Evolutionary conservation across 2,113 vertebrate genomes (phyloP).

Genomic region (Amia ocellicauda): DNA sequence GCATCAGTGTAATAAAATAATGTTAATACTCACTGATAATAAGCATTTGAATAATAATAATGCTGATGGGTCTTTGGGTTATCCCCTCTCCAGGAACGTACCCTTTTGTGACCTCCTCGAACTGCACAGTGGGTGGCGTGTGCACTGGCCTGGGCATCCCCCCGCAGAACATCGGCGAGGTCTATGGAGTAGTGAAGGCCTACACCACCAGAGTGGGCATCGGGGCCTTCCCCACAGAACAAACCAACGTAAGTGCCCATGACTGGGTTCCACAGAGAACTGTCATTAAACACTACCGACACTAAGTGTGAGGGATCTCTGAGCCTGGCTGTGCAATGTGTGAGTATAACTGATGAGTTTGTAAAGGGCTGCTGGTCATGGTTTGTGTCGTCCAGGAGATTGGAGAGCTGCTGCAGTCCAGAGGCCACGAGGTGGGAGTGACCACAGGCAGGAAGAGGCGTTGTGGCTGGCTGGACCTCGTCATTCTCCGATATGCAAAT

Average conservation of each 20-base stretch:
- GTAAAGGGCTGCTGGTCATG: not conserved
- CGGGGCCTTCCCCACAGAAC: constrained; percentile 93
- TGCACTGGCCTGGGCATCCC: constrained; percentile 93
- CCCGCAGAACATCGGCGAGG: constrained; percentile 85
- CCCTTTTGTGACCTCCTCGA: constrained; percentile 96
- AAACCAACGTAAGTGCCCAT: constrained; percentile 81
- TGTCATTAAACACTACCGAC: no score
- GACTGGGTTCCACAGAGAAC: no score
- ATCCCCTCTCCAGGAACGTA: constrained; percentile 78
- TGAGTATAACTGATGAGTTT: no score
- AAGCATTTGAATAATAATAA: no score
- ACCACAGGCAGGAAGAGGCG: constrained; percentile 94
- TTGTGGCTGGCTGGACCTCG: constrained; percentile 94
- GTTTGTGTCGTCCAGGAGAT: constrained; percentile 61
- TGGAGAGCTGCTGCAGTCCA: constrained; percentile 87
- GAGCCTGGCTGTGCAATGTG: no score
- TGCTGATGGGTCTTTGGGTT: no score
- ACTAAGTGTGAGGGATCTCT: no score
- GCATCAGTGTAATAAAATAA: no score
- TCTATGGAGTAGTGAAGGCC: constrained; percentile 92
- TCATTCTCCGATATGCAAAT: constrained; percentile 90
- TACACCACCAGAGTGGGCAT: constrained; percentile 95
- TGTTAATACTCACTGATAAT: no score
- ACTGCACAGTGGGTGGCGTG: constrained; percentile 91
- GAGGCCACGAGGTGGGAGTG: constrained; percentile 92